Conservation (phyloP, 2,797 vertebrate species). For the Sciaenops ocellatus region DNA sequence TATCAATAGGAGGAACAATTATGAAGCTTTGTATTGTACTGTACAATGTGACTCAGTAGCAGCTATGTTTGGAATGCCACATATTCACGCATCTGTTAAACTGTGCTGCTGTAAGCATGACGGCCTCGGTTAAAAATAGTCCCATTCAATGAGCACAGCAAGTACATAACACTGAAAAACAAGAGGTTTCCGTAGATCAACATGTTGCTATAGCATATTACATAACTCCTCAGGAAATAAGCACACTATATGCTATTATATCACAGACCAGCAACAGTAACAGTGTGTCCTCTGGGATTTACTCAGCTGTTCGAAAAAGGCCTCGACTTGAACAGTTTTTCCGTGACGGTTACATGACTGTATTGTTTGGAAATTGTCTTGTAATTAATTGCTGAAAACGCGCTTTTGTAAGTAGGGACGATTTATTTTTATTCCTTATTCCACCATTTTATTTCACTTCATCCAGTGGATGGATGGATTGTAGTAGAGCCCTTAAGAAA, state of each 20-base stretch:
- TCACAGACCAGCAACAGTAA: not conserved
- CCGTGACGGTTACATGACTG: too few species aligned
- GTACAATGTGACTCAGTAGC: not conserved
- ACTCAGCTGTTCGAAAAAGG: not conserved
- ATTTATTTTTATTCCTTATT: not conserved
- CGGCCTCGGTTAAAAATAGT: constrained; percentile 70
- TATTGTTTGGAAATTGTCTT: not conserved
- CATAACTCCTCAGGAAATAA: constrained; percentile 66
- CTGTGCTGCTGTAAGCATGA: constrained; percentile 19
- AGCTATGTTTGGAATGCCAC: constrained; percentile 51
- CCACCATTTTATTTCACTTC: not conserved
- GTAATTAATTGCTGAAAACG: not conserved
- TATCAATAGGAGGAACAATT: not conserved
- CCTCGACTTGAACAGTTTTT: not conserved
- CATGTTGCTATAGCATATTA: constrained; percentile 53
- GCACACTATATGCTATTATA: constrained; percentile 30
- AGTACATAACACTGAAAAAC: constrained; percentile 64
- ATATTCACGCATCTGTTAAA: constrained; percentile 61
- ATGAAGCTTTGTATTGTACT: constrained; percentile 8
- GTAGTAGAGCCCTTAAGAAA: not conserved
- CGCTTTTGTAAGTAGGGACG: not conserved
- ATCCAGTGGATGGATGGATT: not conserved
- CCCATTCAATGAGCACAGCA: constrained; percentile 57
- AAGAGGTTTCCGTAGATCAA: constrained; percentile 68
- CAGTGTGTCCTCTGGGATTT: not conserved